phyloP scores from a whole-genome alignment of 2,797 vertebrate genomes.

The Alauda arvensis region DNA sequence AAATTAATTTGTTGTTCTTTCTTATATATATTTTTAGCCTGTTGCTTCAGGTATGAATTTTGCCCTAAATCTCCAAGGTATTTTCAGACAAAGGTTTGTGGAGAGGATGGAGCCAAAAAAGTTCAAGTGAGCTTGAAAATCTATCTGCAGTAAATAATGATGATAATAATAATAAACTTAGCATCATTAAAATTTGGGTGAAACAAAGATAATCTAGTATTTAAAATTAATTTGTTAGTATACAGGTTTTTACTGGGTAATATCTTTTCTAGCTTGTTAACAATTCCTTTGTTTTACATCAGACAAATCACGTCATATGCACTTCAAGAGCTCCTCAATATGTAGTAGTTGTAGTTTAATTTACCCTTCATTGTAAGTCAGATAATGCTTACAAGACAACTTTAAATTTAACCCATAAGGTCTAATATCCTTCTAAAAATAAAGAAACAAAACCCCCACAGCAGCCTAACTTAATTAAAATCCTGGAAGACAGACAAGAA shows the following conservation, averaged over 20 bases:
- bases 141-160: neutral
- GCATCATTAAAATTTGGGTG: neutral
- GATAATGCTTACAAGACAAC: neutral
- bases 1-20: neutral
- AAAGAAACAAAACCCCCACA: neutral
- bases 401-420: neutral
- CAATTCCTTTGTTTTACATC: neutral
- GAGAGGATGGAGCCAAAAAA: neutral
- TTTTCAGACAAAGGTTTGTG: neutral
- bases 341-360: neutral
- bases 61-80: neutral
- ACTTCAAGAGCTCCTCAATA: neutral
- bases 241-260: neutral
- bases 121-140: neutral
- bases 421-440: slow-evolving; percentile 25
- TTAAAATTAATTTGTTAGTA: neutral
- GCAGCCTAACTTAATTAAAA: slow-evolving; percentile 21
- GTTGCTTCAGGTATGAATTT: neutral
- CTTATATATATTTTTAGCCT: neutral
- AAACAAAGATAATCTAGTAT: neutral
- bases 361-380: neutral
- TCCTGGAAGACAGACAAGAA: neutral
- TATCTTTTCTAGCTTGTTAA: neutral
- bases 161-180: neutral
- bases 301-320: neutral